Conservation (phyloP, 2,888 invertebrate genomes). For the Crossocerus cetratus region DNA sequence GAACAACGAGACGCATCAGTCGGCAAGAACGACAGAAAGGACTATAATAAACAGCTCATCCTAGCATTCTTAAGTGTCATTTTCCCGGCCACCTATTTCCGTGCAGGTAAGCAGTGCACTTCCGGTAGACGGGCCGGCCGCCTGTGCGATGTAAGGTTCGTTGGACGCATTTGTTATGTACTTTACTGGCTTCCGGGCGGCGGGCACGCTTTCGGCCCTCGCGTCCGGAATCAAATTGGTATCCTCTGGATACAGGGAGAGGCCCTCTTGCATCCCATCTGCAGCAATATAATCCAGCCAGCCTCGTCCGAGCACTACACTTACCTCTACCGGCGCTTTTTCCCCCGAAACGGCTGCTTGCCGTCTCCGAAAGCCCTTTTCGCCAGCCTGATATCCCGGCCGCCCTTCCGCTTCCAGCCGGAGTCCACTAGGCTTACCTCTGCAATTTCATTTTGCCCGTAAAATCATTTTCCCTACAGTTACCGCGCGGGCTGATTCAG, state of each 20-base stretch:
- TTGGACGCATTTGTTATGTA: constrained; percentile 56
- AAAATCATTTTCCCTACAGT: constrained; percentile 59
- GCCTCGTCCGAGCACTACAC: constrained; percentile 39
- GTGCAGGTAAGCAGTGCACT: neutral
- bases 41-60: neutral
- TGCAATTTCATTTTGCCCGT: constrained; percentile 67
- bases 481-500: no score
- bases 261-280: constrained; percentile 67
- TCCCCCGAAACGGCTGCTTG: constrained; percentile 4
- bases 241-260: constrained; percentile 64
- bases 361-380: neutral
- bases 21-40: neutral
- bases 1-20: no score
- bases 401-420: constrained; percentile 24
- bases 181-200: constrained; percentile 58
- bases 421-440: constrained; percentile 50
- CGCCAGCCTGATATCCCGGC: constrained; percentile 28
- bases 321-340: constrained; percentile 17
- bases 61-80: constrained; percentile 18
- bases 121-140: constrained; percentile 8
- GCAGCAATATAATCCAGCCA: constrained; percentile 68
- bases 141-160: constrained; percentile 39
- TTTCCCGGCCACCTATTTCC: neutral
- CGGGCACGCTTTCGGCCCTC: constrained; percentile 44
- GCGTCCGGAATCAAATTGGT: constrained; percentile 68